Base-by-base conservation (phyloP, 2,888 invertebrate genomes). In the Drosophila incognita region DNA sequence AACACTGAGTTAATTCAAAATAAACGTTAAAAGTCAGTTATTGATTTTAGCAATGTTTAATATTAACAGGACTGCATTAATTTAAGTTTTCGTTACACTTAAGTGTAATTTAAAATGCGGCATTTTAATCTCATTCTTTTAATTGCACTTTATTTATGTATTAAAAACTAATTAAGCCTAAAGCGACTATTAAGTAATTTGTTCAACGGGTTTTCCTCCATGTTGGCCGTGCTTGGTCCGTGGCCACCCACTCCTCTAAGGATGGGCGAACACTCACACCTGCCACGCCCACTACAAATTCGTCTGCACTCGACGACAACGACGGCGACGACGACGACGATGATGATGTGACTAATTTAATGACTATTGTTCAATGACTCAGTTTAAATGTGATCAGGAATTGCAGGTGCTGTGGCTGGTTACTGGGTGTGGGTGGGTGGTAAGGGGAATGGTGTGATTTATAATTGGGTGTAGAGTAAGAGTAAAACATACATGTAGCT, bases 311-410 rank as follows among this genome's bases (percentile, higher is more conserved):
- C n/a, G 27, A 36, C 29, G 35, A 35, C 63, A 46, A 48, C 36
- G 46, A 46, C 42, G 13, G 13, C 13, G 15, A 36, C 36, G 27
- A 35, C 60, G 35, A 46, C 42, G 33, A 33, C 21, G 53, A 68
- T 51, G 51, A 63, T 68, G 53, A 66, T 65, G 67, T 64, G 68
- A 81, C 85, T 81, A 77, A 86, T 83, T 82, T 86, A 89, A 87
- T 87, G 87, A 87, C 87, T 87, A 86, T 88, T 77, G 71, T 88
- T 82, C 78, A 78, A 76, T 86, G 84, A 83, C 87, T 90, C 87
- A 56, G 71, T 65, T 80, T 63, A 53, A 51, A 46, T 61, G 63
- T 42, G 29, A 59, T 53, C 35, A 59, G 33, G 27, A 24, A 31
- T 21, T 70, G 36, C 18, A 46, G 38, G 36, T 46, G 27, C n/a